These are phyloP conservation scores for Chymomyza amoena DNA, from an alignment of 2,888 invertebrate genomes.

Conservation along the genomic window DNA sequence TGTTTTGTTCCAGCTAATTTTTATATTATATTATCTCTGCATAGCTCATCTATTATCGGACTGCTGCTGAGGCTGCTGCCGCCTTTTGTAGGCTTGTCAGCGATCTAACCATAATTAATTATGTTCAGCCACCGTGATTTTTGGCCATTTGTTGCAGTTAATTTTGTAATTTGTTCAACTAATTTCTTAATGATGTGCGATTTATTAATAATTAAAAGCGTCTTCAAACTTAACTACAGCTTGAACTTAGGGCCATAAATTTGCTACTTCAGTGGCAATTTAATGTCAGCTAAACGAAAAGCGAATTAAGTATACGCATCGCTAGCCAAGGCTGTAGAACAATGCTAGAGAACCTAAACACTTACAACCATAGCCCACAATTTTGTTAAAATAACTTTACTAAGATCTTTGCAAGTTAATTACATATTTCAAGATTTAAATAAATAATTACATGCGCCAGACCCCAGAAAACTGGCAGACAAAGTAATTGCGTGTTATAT, in stretches of 20 bases:
- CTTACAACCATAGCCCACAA: neutral
- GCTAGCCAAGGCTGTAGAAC: neutral
- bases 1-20: conserved; percentile 52
- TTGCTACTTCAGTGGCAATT: conserved; percentile 1
- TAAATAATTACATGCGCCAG: conserved; percentile 38
- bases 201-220: neutral
- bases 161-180: neutral
- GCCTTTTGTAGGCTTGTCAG: conserved; percentile 25
- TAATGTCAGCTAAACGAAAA: neutral
- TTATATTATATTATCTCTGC: conserved; percentile 53
- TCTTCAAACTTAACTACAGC: neutral
- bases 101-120: conserved; percentile 42
- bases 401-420: neutral
- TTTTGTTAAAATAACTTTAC: neutral
- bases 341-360: neutral
- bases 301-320: neutral
- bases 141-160: conserved; percentile 28
- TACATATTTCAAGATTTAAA: conserved; percentile 30
- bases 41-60: conserved; percentile 32
- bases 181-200: conserved; percentile 1
- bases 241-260: neutral
- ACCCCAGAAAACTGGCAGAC: conserved; percentile 34
- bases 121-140: conserved; percentile 19
- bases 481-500: conserved; percentile 46
- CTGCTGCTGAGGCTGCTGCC: conserved; percentile 26